These are phyloP conservation scores for Sternotherus odoratus DNA, from an alignment of 2,797 vertebrate species.

Conservation along the genomic window DNA sequence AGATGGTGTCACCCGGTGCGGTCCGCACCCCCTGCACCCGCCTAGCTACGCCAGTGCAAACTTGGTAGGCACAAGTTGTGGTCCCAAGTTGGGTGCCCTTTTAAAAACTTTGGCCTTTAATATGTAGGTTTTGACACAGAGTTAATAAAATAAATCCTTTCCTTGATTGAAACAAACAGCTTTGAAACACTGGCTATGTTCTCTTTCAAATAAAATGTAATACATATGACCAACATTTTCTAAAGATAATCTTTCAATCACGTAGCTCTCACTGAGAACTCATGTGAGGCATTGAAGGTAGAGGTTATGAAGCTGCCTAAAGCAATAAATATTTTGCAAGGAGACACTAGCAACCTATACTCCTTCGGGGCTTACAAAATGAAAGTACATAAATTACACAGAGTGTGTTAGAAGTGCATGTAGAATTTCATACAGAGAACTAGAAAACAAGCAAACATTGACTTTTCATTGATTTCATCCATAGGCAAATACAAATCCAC, in stretches of 20 bases:
- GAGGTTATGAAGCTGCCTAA: not conserved
- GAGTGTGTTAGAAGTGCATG: not conserved
- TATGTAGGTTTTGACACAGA: not conserved
- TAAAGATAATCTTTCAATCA: conserved; percentile 8
- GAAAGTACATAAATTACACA: not conserved
- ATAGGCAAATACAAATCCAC: not conserved
- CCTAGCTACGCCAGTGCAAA: no score
- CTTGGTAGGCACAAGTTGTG: not conserved
- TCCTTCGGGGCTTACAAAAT: not conserved
- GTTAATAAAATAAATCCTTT: not conserved
- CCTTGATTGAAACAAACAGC: not conserved
- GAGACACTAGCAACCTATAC: not conserved
- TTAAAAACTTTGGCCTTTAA: not conserved
- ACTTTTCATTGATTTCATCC: not conserved
- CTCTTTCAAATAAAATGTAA: not conserved
- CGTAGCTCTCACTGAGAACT: not conserved
- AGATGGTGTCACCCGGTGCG: no score
- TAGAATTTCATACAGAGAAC: conserved; percentile 1
- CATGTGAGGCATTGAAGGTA: not conserved
- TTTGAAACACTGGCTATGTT: not conserved
- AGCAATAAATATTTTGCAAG: conserved; percentile 7
- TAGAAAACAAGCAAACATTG: not conserved
- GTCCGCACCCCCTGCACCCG: no score
- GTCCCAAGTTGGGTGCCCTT: not conserved
- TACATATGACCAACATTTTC: not conserved